Evolutionary conservation across 2,888 invertebrate species (phyloP), one percentile per base, ranked within the genome.

Genomic region (Drosophila prolongata): DNA sequence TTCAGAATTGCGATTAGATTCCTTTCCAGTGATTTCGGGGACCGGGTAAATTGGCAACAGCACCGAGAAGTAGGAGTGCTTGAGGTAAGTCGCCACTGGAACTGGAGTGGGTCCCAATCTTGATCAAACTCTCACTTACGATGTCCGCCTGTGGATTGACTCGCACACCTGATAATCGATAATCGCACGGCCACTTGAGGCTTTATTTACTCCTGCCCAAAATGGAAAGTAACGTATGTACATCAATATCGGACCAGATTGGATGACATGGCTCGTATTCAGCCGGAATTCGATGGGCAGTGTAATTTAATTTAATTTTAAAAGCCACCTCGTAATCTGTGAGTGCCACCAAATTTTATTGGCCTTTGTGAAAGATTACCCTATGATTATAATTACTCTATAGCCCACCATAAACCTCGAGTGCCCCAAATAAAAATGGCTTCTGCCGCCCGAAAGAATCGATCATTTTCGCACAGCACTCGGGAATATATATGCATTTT

Each of bases 111-210:
- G 6, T 19, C 6, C 50, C 75, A 55, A 83, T 80, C 79, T 67
- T 52, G 68, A 80, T 79, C 30, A 43, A 62, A 75, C 58, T 78
- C 80, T 77, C 71, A 77, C 68, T 75, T 77, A 80, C 66, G 68
- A 64, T 82, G 80, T 67, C 68, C 77, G 65, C 14, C 60, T 30
- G 19, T 24, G 60, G 46, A 60, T 60, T 60, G 53, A 40, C 38
- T 53, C 38, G 19, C 13, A 50, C 27, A 54, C 53, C 62, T 62
- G 77, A 70, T 76, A 72, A 71, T 75, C 49, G 44, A 11, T 49
- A 50, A 50, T 37, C 42, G 50, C 13, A 1, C 24, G 16, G 4
- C 34, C 47, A 47, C 57, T 68, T 19, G 10, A 57, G n/a, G 9
- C 30, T 43, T 6, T 30, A 30, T 19, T 50, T 30, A 37, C 37